Base-by-base conservation (phyloP, 1,140 invertebrate genomes). In the Drosophila ambigua region DNA sequence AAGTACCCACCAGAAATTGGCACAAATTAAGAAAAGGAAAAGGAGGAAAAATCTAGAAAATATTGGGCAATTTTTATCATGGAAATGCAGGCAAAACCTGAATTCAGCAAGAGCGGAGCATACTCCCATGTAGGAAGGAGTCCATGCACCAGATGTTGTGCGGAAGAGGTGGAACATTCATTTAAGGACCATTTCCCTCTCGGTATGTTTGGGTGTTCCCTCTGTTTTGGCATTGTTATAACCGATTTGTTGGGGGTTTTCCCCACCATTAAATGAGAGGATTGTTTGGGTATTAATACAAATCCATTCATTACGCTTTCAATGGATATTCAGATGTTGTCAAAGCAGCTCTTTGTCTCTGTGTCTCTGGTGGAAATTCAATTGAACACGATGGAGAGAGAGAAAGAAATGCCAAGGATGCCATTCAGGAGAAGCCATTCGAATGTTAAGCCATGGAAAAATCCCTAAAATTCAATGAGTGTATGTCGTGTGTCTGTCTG, bases 1-100 rank as follows among this genome's bases (percentile, higher is more conserved):
- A 64, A 67, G 77, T 77, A 72, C 72, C 65, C 67, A 71, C 54
- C 53, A 64, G 60, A 68, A 60, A 75, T 83, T 83, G 69, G 64
- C 55, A 57, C 41, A 87, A 81, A 81, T 81, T 87, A 87, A 74
- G 73, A 68, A 75, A 60, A 50, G 51, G 48, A 62, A 61, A 54
- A 72, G 58, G 35, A 58, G 20, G 11, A 20, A 58, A n/a, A 73
- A 35, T 24, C 28, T 54, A 23, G 46, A 41, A 78, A 53, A 63
- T 62, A 59, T 66, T 35, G 53, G 53, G 52, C 62, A 66, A 57
- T 66, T 65, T 58, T 66, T 85, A 84, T 84, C 81, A 74, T 15
- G 24, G 9, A 69, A 74, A 60, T 69, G 63, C 80, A 84, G 77
- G 43, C 62, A 50, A 23, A 45, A 28, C 11, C 5, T 7, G 20